A percentile compares a stretch with the other conserved stretches of the same genome.
Conservation (phyloP, 2,888 invertebrate genomes). For the Pseudococcus longispinus region DNA sequence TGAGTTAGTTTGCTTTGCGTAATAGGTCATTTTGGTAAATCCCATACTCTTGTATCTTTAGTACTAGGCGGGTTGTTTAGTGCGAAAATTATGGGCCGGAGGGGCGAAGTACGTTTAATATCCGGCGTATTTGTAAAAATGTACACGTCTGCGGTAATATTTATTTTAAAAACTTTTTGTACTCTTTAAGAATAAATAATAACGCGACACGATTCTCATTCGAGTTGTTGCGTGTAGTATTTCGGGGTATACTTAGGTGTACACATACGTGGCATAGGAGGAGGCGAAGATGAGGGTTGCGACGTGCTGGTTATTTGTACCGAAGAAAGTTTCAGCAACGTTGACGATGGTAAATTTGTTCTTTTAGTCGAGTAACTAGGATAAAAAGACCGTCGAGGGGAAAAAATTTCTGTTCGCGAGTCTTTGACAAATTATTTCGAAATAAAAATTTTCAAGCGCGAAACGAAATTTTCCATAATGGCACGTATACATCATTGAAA, state of each 20-base stretch:
- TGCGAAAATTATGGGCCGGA: neutral
- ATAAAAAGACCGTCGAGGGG: neutral
- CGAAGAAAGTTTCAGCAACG: neutral
- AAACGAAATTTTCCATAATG: conserved; percentile 7
- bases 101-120: neutral
- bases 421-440: conserved; percentile 40
- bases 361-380: neutral
- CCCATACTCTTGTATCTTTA: neutral
- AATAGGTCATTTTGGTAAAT: conserved; percentile 29
- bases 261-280: neutral
- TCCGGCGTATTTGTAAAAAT: conserved; percentile 17
- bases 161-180: conserved; percentile 40
- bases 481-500: conserved; percentile 19
- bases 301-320: neutral
- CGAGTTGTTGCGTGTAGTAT: conserved; percentile 4
- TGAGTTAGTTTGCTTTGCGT: neutral
- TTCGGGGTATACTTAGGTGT: neutral
- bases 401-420: neutral
- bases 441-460: conserved; percentile 39
- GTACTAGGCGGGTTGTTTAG: neutral
- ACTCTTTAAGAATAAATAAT: conserved; percentile 32
- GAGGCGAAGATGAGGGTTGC: neutral
- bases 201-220: conserved; percentile 32
- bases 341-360: conserved; percentile 4
- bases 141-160: conserved; percentile 29